These are phyloP conservation scores for Ammodytes marinus DNA, from an alignment of 2,113 vertebrate genomes.

Conservation along the genomic window DNA sequence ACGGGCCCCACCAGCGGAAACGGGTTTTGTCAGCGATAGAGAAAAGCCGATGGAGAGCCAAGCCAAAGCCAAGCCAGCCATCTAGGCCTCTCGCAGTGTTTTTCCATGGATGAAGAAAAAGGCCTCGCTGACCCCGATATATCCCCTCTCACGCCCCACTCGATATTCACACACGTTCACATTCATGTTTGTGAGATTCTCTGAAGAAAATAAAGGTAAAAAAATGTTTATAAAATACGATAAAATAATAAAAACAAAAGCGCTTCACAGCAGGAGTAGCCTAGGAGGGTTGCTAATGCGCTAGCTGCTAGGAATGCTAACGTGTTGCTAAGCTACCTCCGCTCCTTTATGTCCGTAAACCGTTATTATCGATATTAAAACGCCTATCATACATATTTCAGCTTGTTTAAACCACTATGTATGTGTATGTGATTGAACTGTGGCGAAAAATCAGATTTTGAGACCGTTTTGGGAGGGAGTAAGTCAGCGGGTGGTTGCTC, in stretches of 20 bases:
- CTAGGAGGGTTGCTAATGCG: conserved; percentile 18
- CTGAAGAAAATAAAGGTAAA: too few relatives aligned
- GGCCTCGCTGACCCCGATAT: conserved; percentile 73
- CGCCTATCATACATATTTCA: background rate
- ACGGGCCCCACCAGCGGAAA: conserved; percentile 71
- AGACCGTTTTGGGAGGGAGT: background rate
- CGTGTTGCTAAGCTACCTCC: conserved; percentile 9
- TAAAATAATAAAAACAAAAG: conserved; percentile 44
- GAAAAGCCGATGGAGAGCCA: conserved; percentile 76
- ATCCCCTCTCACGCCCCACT: conserved; percentile 40
- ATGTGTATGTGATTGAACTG: background rate
- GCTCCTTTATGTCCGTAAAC: background rate
- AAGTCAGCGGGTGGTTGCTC: conserved; percentile 20
- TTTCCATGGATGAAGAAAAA: conserved; percentile 78
- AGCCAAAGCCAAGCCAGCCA: too few relatives aligned
- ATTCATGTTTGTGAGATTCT: conserved; percentile 27
- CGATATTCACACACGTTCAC: background rate
- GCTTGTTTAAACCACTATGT: fast-evolving
- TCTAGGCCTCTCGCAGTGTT: conserved; percentile 77
- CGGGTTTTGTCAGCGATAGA: conserved; percentile 75
- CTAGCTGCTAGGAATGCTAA: conserved; percentile 65
- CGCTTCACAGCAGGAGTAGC: conserved; percentile 4
- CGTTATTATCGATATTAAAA: background rate
- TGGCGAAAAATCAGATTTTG: background rate
- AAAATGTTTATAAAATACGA: too few relatives aligned